Percentiles rank a stretch among this genome's conserved stretches.
Conservation (phyloP, 2,113 vertebrate species). For the Planiliza haematocheilus region DNA sequence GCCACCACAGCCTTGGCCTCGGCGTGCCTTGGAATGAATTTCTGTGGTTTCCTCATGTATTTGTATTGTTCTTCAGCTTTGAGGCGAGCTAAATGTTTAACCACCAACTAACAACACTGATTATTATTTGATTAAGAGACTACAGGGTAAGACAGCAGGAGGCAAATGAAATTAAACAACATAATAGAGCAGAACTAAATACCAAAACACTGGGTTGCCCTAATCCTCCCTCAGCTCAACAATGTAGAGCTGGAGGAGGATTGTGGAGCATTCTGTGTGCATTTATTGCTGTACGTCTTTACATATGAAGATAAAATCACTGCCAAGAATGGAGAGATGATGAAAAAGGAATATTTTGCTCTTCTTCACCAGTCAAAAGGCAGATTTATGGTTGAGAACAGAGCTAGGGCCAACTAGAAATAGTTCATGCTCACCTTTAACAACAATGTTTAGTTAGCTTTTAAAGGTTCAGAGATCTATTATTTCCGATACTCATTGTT, state of each 20-base stretch:
- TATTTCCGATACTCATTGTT: no score
- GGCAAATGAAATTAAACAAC: slow-evolving; percentile 66
- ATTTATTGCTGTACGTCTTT: neutral
- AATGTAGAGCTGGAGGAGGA: neutral
- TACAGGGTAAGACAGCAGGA: slow-evolving; percentile 42
- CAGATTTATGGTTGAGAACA: neutral
- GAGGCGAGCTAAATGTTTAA: slow-evolving; percentile 59
- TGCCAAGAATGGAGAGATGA: neutral
- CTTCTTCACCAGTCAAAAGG: neutral
- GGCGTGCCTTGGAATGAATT: neutral
- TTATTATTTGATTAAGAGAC: slow-evolving; percentile 68
- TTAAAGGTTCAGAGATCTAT: no score
- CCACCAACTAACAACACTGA: slow-evolving; percentile 59
- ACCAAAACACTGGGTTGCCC: slow-evolving; percentile 44
- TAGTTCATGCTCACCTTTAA: neutral
- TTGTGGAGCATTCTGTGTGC: neutral
- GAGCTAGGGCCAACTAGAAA: neutral
- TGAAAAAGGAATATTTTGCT: neutral
- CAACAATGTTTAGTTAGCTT: neutral
- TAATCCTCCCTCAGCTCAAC: slow-evolving; percentile 19
- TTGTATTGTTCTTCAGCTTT: slow-evolving; percentile 49
- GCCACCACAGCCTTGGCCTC: slow-evolving; percentile 27
- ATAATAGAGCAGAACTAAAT: slow-evolving; percentile 72
- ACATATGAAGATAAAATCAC: neutral
- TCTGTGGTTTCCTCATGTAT: slow-evolving; percentile 1